Percentiles rank a stretch among this genome's conserved stretches.
Conservation (phyloP, 2,888 invertebrate species). For the Mycalesis mineus region DNA sequence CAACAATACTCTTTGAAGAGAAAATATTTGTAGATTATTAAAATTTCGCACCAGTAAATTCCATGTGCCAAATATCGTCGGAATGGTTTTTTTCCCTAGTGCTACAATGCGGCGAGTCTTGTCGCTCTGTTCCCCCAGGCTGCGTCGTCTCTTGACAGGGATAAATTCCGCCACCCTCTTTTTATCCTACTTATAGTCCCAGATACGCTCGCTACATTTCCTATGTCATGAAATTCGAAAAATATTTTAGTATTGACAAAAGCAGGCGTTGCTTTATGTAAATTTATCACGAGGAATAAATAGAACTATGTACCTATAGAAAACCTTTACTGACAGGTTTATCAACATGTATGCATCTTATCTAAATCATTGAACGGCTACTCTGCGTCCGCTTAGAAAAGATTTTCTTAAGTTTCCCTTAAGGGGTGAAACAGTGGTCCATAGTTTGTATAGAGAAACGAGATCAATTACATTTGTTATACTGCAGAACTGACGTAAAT, state of each 20-base stretch:
- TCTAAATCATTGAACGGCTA: too few relatives aligned
- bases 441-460: too few relatives aligned
- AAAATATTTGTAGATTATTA: conserved; percentile 17
- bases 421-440: too few relatives aligned
- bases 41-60: conserved; percentile 21
- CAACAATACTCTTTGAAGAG: conserved; percentile 1
- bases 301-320: too few relatives aligned
- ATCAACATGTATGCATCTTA: too few relatives aligned
- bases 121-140: conserved; percentile 33
- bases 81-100: conserved; percentile 28
- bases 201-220: conserved; percentile 30
- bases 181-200: conserved; percentile 39
- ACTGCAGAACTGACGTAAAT: too few relatives aligned
- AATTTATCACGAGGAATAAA: too few relatives aligned
- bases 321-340: too few relatives aligned
- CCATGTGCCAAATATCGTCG: conserved; percentile 29
- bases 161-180: conserved; percentile 52
- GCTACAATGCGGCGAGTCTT: conserved; percentile 33
- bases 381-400: too few relatives aligned
- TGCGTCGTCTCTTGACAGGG: conserved; percentile 38
- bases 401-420: too few relatives aligned
- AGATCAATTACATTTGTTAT: too few relatives aligned
- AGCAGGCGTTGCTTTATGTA: too few relatives aligned
- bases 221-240: background rate
- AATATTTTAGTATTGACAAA: background rate